A percentile compares a stretch with the other conserved stretches of the same genome.
These are phyloP conservation scores for Horisme vitalbata DNA, from an alignment of 2,888 invertebrate species.

Conservation along the genomic window DNA sequence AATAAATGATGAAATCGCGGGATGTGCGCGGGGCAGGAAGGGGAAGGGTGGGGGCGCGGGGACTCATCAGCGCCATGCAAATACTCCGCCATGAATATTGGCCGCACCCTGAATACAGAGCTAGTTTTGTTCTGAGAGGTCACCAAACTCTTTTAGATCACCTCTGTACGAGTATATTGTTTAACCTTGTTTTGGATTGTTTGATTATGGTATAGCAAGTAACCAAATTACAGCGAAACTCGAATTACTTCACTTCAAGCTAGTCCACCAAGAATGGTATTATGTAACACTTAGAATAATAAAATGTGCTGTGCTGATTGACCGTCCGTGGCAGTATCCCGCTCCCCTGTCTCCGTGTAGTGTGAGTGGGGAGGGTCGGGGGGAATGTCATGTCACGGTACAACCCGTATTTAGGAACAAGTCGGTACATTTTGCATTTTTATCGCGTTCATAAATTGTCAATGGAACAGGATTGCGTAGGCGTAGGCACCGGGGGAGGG, in stretches of 20 bases:
- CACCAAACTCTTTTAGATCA: background rate
- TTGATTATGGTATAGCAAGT: no score
- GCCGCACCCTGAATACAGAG: constrained; percentile 22
- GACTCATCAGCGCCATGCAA: constrained; percentile 33
- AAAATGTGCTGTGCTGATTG: no score
- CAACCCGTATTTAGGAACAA: constrained; percentile 4
- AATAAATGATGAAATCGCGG: constrained; percentile 15
- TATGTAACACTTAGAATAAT: no score
- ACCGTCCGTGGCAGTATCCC: no score
- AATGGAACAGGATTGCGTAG: constrained; percentile 5
- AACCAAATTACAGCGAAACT: no score
- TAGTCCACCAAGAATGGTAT: no score
- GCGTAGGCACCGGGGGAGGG: background rate
- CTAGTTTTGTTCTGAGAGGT: constrained; percentile 2
- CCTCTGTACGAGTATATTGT: background rate
- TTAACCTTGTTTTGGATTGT: background rate
- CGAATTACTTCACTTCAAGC: no score
- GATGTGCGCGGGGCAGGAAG: background rate
- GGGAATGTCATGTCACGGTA: no score
- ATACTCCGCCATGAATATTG: constrained; percentile 27
- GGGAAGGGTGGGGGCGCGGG: constrained; percentile 3
- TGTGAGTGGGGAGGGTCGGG: no score
- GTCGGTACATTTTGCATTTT: constrained; percentile 8
- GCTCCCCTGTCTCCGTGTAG: no score
- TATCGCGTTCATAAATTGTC: constrained; percentile 17